Evolutionary conservation across 2,888 invertebrate species (phyloP).

Genomic region (Ophion obscuratus): DNA sequence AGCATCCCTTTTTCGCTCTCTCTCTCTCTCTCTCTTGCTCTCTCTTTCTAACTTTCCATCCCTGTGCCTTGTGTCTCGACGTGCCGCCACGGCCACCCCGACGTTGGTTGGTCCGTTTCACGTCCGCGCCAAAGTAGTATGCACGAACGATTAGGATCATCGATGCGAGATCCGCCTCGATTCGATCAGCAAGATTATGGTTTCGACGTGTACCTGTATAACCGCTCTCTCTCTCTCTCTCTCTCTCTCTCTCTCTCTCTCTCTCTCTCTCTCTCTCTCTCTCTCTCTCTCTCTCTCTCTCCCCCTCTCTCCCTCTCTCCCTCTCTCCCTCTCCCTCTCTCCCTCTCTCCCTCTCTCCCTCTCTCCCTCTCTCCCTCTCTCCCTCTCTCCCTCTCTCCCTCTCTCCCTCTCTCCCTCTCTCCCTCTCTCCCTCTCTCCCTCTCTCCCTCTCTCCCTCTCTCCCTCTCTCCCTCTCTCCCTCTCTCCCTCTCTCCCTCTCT

Average conservation of each 20-base stretch:
- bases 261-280: background rate
- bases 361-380: background rate
- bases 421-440: no score
- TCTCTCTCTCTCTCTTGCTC: slow-evolving; percentile 20
- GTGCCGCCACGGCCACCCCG: slow-evolving; percentile 22
- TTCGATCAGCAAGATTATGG: slow-evolving; percentile 79
- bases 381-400: no score
- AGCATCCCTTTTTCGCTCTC: slow-evolving; percentile 25
- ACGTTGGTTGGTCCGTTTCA: slow-evolving; percentile 59
- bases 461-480: no score
- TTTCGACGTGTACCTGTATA: slow-evolving; percentile 70
- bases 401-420: no score
- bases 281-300: no score
- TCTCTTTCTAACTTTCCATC: slow-evolving; percentile 24
- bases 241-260: background rate
- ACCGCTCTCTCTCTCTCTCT: background rate
- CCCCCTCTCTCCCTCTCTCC: no score
- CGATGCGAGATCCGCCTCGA: slow-evolving; percentile 81
- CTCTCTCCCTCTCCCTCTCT: background rate
- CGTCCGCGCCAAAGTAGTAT: slow-evolving; percentile 74
- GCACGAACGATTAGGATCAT: slow-evolving; percentile 82
- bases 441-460: no score
- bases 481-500: no score
- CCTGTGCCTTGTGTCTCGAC: slow-evolving; percentile 42
- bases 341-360: background rate